Percentiles rank a stretch among this genome's conserved stretches.
Conservation (phyloP, 2,113 vertebrate species). For the Platysteira castanea region DNA sequence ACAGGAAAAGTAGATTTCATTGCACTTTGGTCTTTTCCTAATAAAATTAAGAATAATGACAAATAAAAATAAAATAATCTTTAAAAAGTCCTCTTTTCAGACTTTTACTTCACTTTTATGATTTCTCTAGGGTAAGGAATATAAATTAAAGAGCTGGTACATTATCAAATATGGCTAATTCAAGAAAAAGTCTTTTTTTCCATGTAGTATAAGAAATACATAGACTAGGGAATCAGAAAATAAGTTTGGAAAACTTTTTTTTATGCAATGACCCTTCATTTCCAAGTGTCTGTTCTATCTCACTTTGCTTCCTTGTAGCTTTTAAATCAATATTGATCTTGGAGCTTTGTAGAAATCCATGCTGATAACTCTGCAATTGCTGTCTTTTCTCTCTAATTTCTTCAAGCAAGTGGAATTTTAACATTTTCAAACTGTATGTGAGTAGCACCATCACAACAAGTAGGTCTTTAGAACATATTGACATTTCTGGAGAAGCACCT, state of each 20-base stretch:
- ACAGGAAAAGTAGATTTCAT: neutral
- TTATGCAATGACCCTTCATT: neutral
- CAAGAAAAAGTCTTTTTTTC: neutral
- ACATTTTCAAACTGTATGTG: neutral
- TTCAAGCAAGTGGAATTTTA: neutral
- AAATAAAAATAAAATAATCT: too few species aligned
- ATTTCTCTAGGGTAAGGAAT: neutral
- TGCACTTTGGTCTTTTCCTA: neutral
- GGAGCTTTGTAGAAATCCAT: neutral
- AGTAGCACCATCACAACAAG: neutral
- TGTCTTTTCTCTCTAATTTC: neutral
- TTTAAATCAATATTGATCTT: conserved; percentile 21
- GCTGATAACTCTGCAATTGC: neutral
- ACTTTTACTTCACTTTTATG: neutral
- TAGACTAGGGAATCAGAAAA: neutral
- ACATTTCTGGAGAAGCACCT: neutral
- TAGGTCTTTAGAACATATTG: neutral
- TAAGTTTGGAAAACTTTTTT: neutral
- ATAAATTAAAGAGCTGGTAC: neutral
- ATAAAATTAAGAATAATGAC: too few species aligned
- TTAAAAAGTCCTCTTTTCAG: neutral
- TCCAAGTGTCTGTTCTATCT: neutral
- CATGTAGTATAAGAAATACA: neutral
- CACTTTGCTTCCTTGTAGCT: neutral
- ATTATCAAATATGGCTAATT: neutral